Base-by-base conservation (phyloP, 2,888 invertebrate genomes). In the Auanema freiburgensis region DNA sequence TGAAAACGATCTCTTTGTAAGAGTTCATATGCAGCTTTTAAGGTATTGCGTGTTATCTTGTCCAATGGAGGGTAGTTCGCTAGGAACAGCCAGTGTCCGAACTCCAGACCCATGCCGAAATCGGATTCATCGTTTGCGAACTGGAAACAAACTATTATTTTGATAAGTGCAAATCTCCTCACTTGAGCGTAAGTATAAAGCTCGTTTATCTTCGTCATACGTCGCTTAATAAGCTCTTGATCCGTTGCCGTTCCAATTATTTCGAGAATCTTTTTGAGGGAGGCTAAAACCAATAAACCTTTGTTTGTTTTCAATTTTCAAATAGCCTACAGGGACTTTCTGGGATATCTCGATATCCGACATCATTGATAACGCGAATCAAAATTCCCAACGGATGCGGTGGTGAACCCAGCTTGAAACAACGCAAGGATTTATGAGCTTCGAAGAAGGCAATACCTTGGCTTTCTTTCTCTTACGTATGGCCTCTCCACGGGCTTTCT, bases 81-180 rank as follows among this genome's bases (percentile, higher is more conserved):
- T 5, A 71, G 89, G 83, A 95, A 92, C 54, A 96, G 85, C 84
- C 92, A 90, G 72, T 92, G 89, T 0, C 93, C 95, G 43, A 92
- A 86, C 84, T 96, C 95, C 1, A 96, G 85, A 0, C 92, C 91
- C 59, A 92, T 93, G 1, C 76, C 96, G 85, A 93, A 95, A 84
- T 96, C 95, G 83, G 91, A 91, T 84, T 97, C 96, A 83, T 96
- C 96, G 62, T 91, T 89, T 0, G 95, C 96, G 84, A 92, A 92
- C 84, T 89, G 91, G 6, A 92, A 59, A 46, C 46, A 46, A 21
- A 46, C 21, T 5, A 12, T 25, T 40, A 42, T 18, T 1, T 55
- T 23, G 0, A 6, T 11, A 0, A 50, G 58, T 23, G n/a, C 57
- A n/a, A 21, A 10, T 16, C 49, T 53, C 16, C 16, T 18, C 8